Base-by-base conservation (phyloP, 2,113 vertebrate genomes). In the Cynoglossus semilaevis region DNA sequence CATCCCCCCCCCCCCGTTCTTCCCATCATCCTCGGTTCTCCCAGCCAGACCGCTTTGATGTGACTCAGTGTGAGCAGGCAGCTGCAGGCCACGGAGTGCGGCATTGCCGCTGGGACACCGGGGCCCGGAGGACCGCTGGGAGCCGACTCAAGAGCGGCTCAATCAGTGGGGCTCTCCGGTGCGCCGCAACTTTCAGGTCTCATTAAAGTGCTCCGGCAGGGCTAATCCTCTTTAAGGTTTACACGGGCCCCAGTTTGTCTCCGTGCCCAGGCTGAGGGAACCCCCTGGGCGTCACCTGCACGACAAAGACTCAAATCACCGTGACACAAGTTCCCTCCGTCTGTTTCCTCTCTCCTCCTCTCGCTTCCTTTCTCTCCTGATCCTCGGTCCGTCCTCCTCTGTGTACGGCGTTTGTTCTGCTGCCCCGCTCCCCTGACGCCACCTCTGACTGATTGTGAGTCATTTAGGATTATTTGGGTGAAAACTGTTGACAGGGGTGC, bases 151-250 rank as follows among this genome's bases (percentile, higher is more conserved):
- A 91, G 86, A 88, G 90, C 85, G 35, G 85, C 86, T 90, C 89
- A 44, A 43, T 60, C 84, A 91, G 87, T 69, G 73, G 84, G 82
- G 86, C 89, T 91, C 92, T 91, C 90, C 85, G 91, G 91, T 92
- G 80, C 85, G 90, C 87, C 81, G 88, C 88, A 88, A 29, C 89
- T 93, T 92, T 90, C 92, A 92, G 91, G 90, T 92, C 92, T 96
- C 92, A 93, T 95, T 94, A 93, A 89, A 90, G 88, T 77, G 79
- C 88, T 94, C 91, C 90, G 91, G 80, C 86, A 89, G 91, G 93
- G 94, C 91, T 94, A 94, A 95, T 96, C 93, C 92, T 92, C 90
- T 94, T 94, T 94, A 89, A 92, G 92, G 92, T 94, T 88, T 94
- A 94, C 92, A 93, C 37, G 70, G 87, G 80, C 80, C 88, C 85